Evolutionary conservation across 1,140 invertebrate genomes (phyloP).

Genomic region (Scaptomyza graminum): DNA sequence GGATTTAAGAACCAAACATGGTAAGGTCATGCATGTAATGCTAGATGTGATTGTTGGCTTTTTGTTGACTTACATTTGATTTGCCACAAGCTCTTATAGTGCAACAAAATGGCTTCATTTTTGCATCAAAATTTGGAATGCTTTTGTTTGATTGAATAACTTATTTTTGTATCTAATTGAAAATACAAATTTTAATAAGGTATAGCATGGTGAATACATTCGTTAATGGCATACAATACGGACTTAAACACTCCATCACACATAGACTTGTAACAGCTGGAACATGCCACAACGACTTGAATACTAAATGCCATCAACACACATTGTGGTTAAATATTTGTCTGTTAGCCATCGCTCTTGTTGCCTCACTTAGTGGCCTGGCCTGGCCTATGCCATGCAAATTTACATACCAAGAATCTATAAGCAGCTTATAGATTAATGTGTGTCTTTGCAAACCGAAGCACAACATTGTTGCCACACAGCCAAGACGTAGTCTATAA

Average conservation of each 20-base stretch:
- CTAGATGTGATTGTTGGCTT: not conserved
- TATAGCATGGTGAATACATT: no score
- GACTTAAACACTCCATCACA: no score
- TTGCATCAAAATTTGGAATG: no score
- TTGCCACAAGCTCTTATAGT: not conserved
- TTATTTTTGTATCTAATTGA: no score
- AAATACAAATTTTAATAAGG: no score
- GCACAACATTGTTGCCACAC: conserved; percentile 30
- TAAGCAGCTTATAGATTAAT: conserved; percentile 79
- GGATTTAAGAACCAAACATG: conserved; percentile 20
- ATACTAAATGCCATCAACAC: conserved; percentile 33
- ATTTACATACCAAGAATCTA: conserved; percentile 75
- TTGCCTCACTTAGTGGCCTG: conserved; percentile 51
- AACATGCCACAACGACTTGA: conserved; percentile 5
- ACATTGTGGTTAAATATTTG: conserved; percentile 66
- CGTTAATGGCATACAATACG: no score
- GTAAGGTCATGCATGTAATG: conserved; percentile 3
- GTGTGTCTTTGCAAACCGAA: conserved; percentile 41
- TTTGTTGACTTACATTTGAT: not conserved
- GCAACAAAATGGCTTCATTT: not conserved
- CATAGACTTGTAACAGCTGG: conserved; percentile 19
- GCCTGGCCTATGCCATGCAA: conserved; percentile 48
- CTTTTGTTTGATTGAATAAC: no score
- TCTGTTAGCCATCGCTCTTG: conserved; percentile 37
- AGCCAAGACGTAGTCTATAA: not conserved